Conservation (phyloP, 2,113 vertebrate genomes). For the Todiramphus saurophagus region DNA sequence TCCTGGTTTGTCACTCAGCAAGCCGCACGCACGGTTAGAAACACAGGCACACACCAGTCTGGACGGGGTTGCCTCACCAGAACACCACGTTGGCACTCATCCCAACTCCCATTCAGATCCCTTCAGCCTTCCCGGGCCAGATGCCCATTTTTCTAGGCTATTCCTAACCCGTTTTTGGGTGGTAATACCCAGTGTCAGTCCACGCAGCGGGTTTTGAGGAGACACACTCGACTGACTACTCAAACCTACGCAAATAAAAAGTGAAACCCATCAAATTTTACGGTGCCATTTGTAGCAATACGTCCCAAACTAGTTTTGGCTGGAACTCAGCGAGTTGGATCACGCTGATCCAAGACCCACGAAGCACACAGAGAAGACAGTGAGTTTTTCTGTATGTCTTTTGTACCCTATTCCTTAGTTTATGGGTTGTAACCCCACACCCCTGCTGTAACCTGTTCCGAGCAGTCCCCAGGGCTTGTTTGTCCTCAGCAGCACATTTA, state of each 20-base stretch:
- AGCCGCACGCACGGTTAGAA: not conserved
- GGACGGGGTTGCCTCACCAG: not conserved
- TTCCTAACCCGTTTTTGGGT: not conserved
- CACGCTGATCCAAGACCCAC: not conserved
- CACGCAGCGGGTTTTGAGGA: not conserved
- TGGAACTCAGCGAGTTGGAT: not conserved
- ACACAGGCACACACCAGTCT: accelerated
- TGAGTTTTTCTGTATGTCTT: not conserved
- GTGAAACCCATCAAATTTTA: not conserved
- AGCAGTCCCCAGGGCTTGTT: not conserved
- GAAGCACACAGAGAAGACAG: not conserved
- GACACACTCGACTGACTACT: not conserved
- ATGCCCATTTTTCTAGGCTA: not conserved
- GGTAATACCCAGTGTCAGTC: not conserved
- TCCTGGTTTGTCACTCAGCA: accelerated
- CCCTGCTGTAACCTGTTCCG: not conserved
- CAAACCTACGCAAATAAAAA: not conserved
- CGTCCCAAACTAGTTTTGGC: not conserved
- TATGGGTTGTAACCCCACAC: not conserved
- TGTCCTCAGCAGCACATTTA: not conserved
- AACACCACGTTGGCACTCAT: not conserved
- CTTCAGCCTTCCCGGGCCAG: not conserved
- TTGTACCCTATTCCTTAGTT: not conserved
- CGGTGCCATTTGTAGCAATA: accelerated
- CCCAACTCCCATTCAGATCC: not conserved